These are phyloP conservation scores for Leptosomus discolor DNA, from an alignment of 2,113 vertebrate genomes.

Conservation along the genomic window DNA sequence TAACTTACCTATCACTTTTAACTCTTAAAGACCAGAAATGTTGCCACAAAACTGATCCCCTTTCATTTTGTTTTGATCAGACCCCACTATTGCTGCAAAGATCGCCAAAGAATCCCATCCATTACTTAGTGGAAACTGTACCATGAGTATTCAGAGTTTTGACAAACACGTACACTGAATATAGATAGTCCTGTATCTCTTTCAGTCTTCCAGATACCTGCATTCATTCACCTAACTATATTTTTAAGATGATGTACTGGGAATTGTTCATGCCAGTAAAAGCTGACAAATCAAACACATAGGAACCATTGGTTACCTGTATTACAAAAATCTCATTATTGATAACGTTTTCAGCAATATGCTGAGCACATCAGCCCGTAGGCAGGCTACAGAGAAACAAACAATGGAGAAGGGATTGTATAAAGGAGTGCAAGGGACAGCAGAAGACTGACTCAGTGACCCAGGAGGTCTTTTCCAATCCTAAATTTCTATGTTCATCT, in stretches of 20 bases:
- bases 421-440: not conserved
- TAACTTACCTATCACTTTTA: not conserved
- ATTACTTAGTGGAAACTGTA: not conserved
- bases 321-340: not conserved
- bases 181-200: not conserved
- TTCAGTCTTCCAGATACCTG: not conserved
- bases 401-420: not conserved
- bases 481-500: not conserved
- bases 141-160: not conserved
- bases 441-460: not conserved
- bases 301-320: not conserved
- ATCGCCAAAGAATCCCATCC: not conserved
- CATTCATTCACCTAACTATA: not conserved
- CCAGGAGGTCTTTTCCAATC: slow-evolving; percentile 10
- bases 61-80: not conserved
- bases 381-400: not conserved
- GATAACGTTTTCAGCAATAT: not conserved
- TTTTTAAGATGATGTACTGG: not conserved
- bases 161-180: not conserved
- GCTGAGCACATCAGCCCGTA: not conserved
- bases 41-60: not conserved
- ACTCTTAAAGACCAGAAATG: not conserved
- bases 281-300: not conserved
- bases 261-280: not conserved
- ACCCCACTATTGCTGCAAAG: not conserved